Evolutionary conservation across 2,888 invertebrate genomes (phyloP).

Genomic region (Microctonus aethiopoides): DNA sequence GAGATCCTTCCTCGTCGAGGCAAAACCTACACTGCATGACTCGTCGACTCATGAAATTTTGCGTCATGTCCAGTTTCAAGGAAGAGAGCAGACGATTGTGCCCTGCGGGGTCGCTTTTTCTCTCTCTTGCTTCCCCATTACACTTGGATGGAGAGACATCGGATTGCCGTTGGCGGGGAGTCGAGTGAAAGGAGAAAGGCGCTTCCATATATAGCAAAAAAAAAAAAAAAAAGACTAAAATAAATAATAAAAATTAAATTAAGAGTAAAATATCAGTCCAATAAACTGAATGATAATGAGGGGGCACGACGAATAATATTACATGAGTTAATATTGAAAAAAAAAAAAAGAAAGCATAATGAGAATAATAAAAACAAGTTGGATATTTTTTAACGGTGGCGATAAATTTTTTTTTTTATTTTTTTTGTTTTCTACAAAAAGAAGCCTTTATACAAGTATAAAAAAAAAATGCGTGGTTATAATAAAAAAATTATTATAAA

Average conservation of each 20-base stretch:
- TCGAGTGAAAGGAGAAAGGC: constrained; percentile 66
- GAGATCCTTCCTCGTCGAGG: constrained; percentile 42
- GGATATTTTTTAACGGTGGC: constrained; percentile 65
- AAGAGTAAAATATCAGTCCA: background rate
- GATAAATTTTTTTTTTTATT: constrained; percentile 65
- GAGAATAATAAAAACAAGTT: background rate
- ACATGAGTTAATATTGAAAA: constrained; percentile 1
- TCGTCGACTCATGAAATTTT: constrained; percentile 36
- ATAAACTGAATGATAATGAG: constrained; percentile 35
- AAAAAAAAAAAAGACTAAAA: constrained; percentile 23
- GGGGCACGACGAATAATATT: constrained; percentile 13
- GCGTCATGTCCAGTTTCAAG: constrained; percentile 47
- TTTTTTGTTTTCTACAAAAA: constrained; percentile 57
- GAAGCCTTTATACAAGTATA: constrained; percentile 68
- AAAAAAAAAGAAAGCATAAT: background rate
- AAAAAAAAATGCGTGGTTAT: constrained; percentile 65
- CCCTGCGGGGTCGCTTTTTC: background rate
- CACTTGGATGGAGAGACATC: background rate
- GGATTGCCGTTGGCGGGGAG: constrained; percentile 32
- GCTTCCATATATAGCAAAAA: constrained; percentile 18
- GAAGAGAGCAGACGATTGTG: constrained; percentile 10
- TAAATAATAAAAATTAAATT: background rate
- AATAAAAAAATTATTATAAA: constrained; percentile 51
- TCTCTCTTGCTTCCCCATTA: background rate
- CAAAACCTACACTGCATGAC: constrained; percentile 24